Evolutionary conservation across 2,113 vertebrate genomes (phyloP).

Genomic region (Coptodon rendalli): DNA sequence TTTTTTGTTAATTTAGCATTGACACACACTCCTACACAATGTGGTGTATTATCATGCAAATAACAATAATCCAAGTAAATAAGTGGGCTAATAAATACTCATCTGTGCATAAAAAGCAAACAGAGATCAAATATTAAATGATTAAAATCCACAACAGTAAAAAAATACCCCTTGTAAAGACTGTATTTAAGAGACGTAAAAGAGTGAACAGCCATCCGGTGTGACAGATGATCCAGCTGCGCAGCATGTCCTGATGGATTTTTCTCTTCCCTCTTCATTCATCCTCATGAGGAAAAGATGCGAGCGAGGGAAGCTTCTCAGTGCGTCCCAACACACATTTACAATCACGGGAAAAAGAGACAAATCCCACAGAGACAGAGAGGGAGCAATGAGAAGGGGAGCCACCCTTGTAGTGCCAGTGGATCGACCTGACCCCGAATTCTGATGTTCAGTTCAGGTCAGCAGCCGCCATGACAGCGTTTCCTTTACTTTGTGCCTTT

Average conservation of each 20-base stretch:
- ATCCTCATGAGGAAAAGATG: not conserved
- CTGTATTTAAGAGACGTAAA: not conserved
- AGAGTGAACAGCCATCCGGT: not conserved
- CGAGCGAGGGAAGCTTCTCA: not conserved
- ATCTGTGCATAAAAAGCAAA: not conserved
- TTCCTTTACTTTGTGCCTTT: not conserved
- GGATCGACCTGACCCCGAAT: not conserved
- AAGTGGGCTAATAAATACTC: not conserved
- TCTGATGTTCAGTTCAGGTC: not conserved
- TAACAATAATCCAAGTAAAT: not conserved
- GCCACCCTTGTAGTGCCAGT: not conserved
- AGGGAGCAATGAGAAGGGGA: not conserved
- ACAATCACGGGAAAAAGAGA: not conserved
- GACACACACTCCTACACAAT: not conserved
- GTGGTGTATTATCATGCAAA: not conserved
- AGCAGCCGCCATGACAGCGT: not conserved
- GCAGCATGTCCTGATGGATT: not conserved
- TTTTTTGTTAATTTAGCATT: not conserved
- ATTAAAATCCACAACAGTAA: not conserved
- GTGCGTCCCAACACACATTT: not conserved
- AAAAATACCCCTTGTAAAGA: not conserved
- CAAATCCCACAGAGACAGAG: not conserved
- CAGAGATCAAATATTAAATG: not conserved
- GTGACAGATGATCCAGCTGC: not conserved
- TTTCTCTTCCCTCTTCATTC: not conserved